phyloP scores from a whole-genome alignment of 2,888 invertebrate genomes.

The Drosophila parthenogenetica region DNA sequence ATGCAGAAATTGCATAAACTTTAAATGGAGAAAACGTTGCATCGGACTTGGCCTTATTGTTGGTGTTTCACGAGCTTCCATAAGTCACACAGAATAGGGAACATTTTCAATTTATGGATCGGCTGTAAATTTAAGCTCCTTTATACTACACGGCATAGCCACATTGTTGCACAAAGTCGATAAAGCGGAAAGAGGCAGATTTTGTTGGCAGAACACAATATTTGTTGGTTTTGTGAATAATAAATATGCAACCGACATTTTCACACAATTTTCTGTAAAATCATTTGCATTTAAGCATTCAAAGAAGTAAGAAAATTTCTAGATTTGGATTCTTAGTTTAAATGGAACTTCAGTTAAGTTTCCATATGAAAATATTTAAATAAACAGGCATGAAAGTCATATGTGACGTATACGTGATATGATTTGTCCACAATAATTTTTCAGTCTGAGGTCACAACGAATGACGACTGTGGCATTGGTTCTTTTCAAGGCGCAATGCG shows the following conservation, averaged over 20 bases:
- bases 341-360: neutral
- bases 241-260: constrained; percentile 19
- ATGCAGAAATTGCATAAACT: neutral
- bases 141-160: constrained; percentile 22
- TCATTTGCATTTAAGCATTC: constrained; percentile 15
- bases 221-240: constrained; percentile 9
- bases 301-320: neutral
- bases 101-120: constrained; percentile 38
- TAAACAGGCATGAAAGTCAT: neutral
- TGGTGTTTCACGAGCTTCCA: neutral
- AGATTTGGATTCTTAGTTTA: neutral
- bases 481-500: constrained; percentile 45
- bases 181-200: constrained; percentile 20
- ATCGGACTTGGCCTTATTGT: neutral
- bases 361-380: neutral
- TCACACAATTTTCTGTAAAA: neutral
- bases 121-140: constrained; percentile 34
- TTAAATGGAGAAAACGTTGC: neutral
- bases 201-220: constrained; percentile 1
- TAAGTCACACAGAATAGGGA: constrained; percentile 5
- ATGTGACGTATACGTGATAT: constrained; percentile 16
- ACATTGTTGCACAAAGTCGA: constrained; percentile 39
- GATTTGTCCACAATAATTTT: constrained; percentile 8
- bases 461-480: neutral
- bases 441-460: constrained; percentile 1